Evolutionary conservation across 2,113 vertebrate species (phyloP).

Genomic region (Cebidichthys violaceus): DNA sequence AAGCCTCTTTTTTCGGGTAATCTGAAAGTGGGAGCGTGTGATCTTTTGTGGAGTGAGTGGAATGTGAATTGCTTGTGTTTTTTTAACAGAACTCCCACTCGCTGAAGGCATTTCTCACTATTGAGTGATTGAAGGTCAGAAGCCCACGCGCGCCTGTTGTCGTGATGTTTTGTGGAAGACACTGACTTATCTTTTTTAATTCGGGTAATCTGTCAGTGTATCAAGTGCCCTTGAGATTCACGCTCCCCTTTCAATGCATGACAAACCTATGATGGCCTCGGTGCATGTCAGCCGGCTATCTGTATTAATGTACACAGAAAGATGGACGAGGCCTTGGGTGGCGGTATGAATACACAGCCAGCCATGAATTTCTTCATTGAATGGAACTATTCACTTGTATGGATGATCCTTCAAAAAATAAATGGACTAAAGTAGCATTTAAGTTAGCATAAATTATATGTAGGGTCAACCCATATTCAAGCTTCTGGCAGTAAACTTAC

Average conservation of each 20-base stretch:
- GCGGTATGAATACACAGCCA: slow-evolving; percentile 36
- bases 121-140: slow-evolving; percentile 50
- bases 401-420: slow-evolving; percentile 11
- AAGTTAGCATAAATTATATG: not conserved
- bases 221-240: slow-evolving; percentile 24
- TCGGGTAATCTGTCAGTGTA: slow-evolving; percentile 51
- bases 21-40: slow-evolving; percentile 4
- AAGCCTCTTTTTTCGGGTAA: not conserved
- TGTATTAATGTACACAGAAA: slow-evolving; percentile 23
- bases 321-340: slow-evolving; percentile 43
- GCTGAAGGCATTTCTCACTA: slow-evolving; percentile 33
- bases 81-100: slow-evolving; percentile 2
- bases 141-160: not conserved
- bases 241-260: slow-evolving; percentile 11
- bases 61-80: not conserved
- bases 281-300: slow-evolving; percentile 31
- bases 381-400: slow-evolving; percentile 11
- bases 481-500: too few relatives aligned
- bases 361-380: not conserved
- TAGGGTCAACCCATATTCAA: not conserved
- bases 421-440: not conserved
- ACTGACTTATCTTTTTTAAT: slow-evolving; percentile 40
- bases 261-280: slow-evolving; percentile 40
- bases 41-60: not conserved
- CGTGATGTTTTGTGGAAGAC: slow-evolving; percentile 45